Evolutionary conservation across 2,113 vertebrate genomes (phyloP).

Genomic region (Microcebus tavaratra): DNA sequence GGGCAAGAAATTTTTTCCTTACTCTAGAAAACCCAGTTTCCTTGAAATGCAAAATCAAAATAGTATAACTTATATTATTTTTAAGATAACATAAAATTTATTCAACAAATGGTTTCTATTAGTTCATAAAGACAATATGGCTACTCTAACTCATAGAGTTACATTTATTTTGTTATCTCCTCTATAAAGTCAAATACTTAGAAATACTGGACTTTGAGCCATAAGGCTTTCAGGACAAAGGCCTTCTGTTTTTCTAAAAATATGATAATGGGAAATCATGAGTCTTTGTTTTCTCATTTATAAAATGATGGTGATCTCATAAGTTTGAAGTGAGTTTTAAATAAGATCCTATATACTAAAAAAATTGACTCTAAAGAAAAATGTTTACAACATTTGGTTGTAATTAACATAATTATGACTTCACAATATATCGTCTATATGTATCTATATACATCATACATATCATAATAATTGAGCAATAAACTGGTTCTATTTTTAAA

Average conservation of each 20-base stretch:
- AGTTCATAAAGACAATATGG: neutral
- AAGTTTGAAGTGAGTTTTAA: neutral
- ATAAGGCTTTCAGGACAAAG: neutral
- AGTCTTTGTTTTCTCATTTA: neutral
- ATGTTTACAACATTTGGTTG: neutral
- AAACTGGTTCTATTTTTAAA: neutral
- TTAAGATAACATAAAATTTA: neutral
- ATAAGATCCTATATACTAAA: neutral
- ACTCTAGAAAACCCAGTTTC: neutral
- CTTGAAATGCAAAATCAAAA: neutral
- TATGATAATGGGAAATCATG: neutral
- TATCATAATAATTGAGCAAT: neutral
- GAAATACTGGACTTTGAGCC: neutral
- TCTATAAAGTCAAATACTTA: neutral
- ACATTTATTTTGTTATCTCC: neutral
- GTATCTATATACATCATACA: no score
- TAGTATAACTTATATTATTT: neutral
- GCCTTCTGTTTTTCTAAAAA: neutral
- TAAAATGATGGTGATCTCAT: neutral
- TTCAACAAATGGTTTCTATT: neutral
- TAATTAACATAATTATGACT: neutral
- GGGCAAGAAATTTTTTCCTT: neutral
- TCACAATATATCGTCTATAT: no score
- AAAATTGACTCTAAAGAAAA: slow-evolving; percentile 27
- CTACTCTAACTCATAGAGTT: neutral